Conservation (phyloP, 2,888 invertebrate genomes). For the Diarsia dahlii region DNA sequence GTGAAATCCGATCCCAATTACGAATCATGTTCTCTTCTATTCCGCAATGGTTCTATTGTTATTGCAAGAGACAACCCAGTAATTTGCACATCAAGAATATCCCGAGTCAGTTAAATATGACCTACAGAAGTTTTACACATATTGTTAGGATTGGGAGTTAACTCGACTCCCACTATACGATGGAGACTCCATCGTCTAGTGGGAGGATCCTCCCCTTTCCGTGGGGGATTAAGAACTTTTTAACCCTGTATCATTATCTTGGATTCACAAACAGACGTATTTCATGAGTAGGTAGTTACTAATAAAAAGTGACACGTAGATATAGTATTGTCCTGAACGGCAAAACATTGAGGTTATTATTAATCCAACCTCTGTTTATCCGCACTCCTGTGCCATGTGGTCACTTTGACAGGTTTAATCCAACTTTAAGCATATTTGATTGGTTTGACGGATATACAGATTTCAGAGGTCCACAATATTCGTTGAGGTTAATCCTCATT, state of each 20-base stretch:
- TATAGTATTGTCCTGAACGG: background rate
- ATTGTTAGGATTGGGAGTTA: no score
- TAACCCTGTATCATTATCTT: background rate
- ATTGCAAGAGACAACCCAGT: background rate
- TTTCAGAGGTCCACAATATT: constrained; percentile 12
- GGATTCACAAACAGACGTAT: background rate
- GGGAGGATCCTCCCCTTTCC: background rate
- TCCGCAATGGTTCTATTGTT: background rate
- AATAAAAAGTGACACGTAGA: constrained; percentile 7
- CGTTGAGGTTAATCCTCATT: background rate
- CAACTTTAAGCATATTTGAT: constrained; percentile 28
- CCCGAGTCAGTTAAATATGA: background rate
- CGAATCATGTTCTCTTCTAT: background rate
- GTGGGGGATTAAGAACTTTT: background rate
- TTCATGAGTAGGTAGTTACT: background rate
- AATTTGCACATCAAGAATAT: background rate
- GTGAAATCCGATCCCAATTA: background rate
- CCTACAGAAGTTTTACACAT: background rate
- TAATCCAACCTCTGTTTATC: constrained; percentile 8
- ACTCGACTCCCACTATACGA: no score
- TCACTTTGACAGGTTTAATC: constrained; percentile 15
- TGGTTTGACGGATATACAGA: constrained; percentile 2
- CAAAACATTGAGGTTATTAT: constrained; percentile 2
- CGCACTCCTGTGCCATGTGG: constrained; percentile 3
- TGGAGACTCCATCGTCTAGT: background rate